Evolutionary conservation across 2,888 invertebrate genomes (phyloP).

Genomic region (Liodrosophila aerea): DNA sequence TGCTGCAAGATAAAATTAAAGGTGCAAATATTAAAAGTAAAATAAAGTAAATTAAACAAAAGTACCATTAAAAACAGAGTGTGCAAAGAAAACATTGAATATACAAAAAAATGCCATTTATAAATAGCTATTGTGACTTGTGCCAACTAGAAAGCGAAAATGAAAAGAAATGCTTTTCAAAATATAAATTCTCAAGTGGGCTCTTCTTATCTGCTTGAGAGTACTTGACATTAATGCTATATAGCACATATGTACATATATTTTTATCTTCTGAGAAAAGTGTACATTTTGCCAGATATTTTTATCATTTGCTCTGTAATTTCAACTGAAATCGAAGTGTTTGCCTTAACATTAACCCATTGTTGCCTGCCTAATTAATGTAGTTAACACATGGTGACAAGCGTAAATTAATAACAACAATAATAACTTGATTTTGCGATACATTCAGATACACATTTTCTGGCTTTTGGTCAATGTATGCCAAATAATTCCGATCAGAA

Average conservation of each 20-base stretch:
- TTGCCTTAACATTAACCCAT: constrained; percentile 9
- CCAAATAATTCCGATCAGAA: constrained; percentile 1
- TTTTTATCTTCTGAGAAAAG: constrained; percentile 34
- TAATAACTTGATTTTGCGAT: constrained; percentile 14
- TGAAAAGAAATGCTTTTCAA: constrained; percentile 18
- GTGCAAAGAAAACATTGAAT: constrained; percentile 3
- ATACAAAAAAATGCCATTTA: constrained; percentile 15
- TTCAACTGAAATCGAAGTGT: constrained; percentile 16
- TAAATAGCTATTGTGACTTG: constrained; percentile 34
- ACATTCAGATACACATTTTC: background rate
- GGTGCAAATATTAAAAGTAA: constrained; percentile 19
- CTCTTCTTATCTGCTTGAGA: constrained; percentile 41
- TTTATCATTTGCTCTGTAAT: constrained; percentile 10
- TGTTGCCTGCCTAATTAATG: constrained; percentile 7
- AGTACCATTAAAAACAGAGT: background rate
- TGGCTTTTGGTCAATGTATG: background rate
- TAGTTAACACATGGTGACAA: constrained; percentile 28
- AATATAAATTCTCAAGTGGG: constrained; percentile 30
- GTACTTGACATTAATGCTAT: constrained; percentile 44
- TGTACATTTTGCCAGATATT: constrained; percentile 6
- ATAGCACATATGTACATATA: background rate
- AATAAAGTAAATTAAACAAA: constrained; percentile 3
- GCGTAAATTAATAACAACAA: constrained; percentile 15
- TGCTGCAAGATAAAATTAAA: background rate
- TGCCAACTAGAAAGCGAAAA: constrained; percentile 42